These are phyloP conservation scores for Perizoma affinitatum DNA, from an alignment of 2,888 invertebrate genomes.

Conservation along the genomic window DNA sequence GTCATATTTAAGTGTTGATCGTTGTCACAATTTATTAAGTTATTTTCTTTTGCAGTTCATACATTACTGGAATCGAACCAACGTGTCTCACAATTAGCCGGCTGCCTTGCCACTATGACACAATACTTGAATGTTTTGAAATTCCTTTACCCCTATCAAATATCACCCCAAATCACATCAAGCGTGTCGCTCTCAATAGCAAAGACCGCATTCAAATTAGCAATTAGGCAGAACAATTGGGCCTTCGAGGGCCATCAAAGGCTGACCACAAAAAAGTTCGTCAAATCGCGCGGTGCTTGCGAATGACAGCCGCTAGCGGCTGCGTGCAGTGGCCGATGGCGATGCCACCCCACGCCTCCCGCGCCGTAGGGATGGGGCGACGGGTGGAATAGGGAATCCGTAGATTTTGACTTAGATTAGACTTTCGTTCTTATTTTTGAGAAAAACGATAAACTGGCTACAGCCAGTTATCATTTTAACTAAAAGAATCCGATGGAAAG, in stretches of 20 bases:
- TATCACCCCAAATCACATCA: constrained; percentile 1
- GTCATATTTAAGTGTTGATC: too few relatives aligned
- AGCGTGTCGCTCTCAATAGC: constrained; percentile 6
- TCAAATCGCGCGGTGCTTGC: constrained; percentile 28
- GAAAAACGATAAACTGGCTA: too few relatives aligned
- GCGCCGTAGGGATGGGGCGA: constrained; percentile 12
- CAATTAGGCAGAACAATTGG: constrained; percentile 40
- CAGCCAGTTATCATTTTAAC: too few relatives aligned
- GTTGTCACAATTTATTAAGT: too few relatives aligned
- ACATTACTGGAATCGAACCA: too few relatives aligned
- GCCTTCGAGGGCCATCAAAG: constrained; percentile 41
- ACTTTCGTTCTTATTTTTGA: too few relatives aligned
- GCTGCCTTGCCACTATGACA: too few relatives aligned
- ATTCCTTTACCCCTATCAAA: not conserved
- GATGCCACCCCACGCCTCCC: constrained; percentile 9
- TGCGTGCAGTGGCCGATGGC: not conserved
- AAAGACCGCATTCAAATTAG: constrained; percentile 22
- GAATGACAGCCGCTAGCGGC: constrained; percentile 27
- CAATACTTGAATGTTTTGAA: too few relatives aligned
- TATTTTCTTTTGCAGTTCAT: too few relatives aligned
- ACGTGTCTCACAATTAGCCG: too few relatives aligned
- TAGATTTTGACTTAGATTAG: too few relatives aligned
- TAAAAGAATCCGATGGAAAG: too few relatives aligned
- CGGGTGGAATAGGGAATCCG: not conserved
- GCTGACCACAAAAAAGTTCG: constrained; percentile 42